Base-by-base conservation (phyloP, 2,113 vertebrate genomes). In the Myotis yumanensis region DNA sequence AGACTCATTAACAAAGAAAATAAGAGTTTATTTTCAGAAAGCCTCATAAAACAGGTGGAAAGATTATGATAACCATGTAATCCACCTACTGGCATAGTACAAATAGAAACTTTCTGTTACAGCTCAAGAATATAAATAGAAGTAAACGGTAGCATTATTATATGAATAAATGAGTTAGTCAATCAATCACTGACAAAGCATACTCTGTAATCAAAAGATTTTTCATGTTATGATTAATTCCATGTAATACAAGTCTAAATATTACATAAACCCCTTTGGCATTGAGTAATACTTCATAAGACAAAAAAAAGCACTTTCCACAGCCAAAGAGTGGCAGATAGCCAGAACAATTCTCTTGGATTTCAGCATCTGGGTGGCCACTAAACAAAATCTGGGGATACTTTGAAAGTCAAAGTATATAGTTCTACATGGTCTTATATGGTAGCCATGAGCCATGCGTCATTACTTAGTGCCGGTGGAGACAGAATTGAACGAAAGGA, bases 181-280 rank as follows among this genome's bases (percentile, higher is more conserved):
- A 96, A 98, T 98, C 98, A 97, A 98, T 98, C 98, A 98, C 96
- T 98, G 98, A 98, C 98, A 98, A 96, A 97, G 30, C 96, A 91
- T 95, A 96, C 98, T 97, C 93, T 97, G 97, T 98, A 98, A 98
- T 98, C 98, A 98, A 98, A 98, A 98, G 96, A 98, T 98, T 98
- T 98, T 98, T 98, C 97, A 97, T 97, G 98, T 98, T 98, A 97
- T 98, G 98, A 98, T 98, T 98, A 98, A 98, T 98, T 98, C 98
- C 96, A 97, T 98, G 97, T 98, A 98, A 98, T 98, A 97, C 97
- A 96, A 69, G 66, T 97, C 98, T 98, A 98, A 98, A 98, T 98
- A 98, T 98, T 98, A 97, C 98, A 98, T 98, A 98, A 98, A 96
- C 93, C 96, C 89, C 92, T 91, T 91, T 98, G 98, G 98, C 98